phyloP scores from a whole-genome alignment of 2,113 vertebrate species.

The Megaceryle maxima region DNA sequence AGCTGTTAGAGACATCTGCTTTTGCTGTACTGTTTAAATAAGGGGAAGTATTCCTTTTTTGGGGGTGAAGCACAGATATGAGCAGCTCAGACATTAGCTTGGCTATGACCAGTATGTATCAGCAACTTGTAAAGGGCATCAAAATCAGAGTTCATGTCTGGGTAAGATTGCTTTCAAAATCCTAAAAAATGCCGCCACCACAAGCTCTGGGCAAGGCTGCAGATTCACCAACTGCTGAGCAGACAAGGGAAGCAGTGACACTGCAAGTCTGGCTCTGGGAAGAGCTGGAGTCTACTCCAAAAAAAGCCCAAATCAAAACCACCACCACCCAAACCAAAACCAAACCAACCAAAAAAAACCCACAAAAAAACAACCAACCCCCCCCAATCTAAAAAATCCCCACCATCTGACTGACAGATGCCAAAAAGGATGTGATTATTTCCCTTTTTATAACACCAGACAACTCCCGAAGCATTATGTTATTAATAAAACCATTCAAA shows the following conservation, averaged over 20 bases:
- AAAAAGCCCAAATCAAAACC: neutral
- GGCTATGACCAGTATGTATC: neutral
- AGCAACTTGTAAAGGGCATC: neutral
- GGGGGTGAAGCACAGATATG: neutral
- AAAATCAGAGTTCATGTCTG: neutral
- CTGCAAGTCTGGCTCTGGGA: neutral
- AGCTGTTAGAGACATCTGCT: conserved; percentile 23
- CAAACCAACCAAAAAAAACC: too few species aligned
- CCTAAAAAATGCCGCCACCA: neutral
- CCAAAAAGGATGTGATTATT: neutral
- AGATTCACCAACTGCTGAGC: neutral
- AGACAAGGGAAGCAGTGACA: neutral
- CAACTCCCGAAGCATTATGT: neutral
- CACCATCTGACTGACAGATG: neutral
- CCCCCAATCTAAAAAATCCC: too few species aligned
- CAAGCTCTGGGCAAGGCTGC: neutral
- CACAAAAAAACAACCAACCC: too few species aligned
- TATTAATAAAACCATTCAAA: neutral
- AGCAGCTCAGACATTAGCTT: neutral
- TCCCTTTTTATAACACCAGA: neutral
- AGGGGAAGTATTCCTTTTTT: neutral
- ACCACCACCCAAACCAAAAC: too few species aligned
- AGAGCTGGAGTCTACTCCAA: neutral
- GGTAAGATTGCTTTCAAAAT: conserved; percentile 1
- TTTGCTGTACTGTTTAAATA: neutral